Percentiles rank a stretch among this genome's conserved stretches.
Evolutionary conservation across 2,113 vertebrate genomes (phyloP).

Genomic region (Antigone vipio): DNA sequence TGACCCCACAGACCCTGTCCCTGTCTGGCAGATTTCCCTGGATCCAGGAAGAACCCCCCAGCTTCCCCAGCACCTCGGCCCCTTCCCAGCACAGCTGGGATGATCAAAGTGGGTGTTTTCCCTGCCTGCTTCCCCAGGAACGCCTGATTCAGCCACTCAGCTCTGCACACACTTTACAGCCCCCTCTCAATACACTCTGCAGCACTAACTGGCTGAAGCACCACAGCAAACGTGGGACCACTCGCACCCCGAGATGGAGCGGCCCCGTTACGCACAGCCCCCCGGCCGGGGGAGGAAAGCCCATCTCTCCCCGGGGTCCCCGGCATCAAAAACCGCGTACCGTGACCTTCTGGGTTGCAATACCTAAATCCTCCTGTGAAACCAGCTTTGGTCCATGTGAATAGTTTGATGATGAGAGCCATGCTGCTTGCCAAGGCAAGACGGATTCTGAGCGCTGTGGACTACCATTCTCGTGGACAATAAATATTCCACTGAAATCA

Average conservation of each 20-base stretch:
- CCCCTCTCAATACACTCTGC: neutral
- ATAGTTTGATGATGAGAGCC: neutral
- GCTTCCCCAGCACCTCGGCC: neutral
- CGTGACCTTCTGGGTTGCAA: neutral
- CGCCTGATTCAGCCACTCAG: neutral
- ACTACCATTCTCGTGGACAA: neutral
- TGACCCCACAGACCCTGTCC: neutral
- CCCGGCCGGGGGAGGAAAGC: neutral
- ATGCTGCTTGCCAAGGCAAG: neutral
- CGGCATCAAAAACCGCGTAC: neutral
- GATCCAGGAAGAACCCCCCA: neutral
- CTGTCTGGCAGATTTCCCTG: neutral
- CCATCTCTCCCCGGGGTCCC: neutral
- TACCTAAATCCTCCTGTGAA: neutral
- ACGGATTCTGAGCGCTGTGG: neutral
- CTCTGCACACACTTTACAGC: neutral
- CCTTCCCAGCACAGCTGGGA: neutral
- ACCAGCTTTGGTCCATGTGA: neutral
- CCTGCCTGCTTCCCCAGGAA: neutral
- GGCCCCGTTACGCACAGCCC: neutral
- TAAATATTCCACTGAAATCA: slow-evolving; percentile 42
- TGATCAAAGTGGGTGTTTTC: neutral
- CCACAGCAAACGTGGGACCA: neutral
- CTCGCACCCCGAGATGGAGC: neutral
- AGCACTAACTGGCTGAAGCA: neutral